These are phyloP conservation scores for Pseudomyrmex flavicornis DNA, from an alignment of 1,140 invertebrate genomes.

Conservation along the genomic window DNA sequence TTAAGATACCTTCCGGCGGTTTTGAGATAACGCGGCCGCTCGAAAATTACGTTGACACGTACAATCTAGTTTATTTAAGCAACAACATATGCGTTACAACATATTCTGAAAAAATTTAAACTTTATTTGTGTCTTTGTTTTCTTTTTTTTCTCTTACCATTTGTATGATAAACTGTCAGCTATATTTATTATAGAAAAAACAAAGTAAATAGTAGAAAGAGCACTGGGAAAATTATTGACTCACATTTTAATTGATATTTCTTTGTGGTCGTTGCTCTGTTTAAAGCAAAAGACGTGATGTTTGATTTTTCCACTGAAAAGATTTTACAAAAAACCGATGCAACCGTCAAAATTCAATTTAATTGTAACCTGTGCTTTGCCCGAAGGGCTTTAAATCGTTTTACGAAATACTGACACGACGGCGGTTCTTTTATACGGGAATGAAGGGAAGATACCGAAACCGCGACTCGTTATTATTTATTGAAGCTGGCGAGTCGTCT, in stretches of 20 bases:
- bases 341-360: conserved; percentile 23
- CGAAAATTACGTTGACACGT: background rate
- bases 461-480: conserved; percentile 64
- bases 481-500: conserved; percentile 59
- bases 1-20: background rate
- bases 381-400: conserved; percentile 16
- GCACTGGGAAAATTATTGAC: background rate
- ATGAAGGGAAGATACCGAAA: background rate
- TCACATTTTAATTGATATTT: background rate
- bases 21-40: background rate
- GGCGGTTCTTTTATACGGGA: conserved; percentile 35
- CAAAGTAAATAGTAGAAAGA: no score
- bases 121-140: background rate
- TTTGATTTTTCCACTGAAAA: background rate
- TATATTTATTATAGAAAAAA: background rate
- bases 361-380: background rate
- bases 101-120: background rate
- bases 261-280: background rate
- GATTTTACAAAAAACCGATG: background rate
- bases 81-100: background rate
- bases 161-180: background rate
- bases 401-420: background rate
- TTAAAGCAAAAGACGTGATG: no score
- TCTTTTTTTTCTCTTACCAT: background rate
- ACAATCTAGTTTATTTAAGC: background rate